Conservation (phyloP, 2,113 vertebrate genomes). For the Hiodon tergisus region DNA sequence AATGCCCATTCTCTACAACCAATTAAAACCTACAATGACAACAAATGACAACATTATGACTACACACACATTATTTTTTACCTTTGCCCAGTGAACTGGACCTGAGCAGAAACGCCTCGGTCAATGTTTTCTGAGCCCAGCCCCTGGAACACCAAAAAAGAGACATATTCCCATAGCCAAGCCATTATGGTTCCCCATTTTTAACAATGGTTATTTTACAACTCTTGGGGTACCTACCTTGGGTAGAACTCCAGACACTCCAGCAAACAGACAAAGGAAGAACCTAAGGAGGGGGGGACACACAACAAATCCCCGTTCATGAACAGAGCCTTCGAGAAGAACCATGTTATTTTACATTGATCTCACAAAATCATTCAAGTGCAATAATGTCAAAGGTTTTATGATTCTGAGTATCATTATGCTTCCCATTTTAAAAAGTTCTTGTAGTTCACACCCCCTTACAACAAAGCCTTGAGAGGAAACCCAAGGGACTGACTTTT, state of each 20-base stretch:
- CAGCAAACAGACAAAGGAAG: conserved; percentile 91
- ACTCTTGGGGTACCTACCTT: conserved; percentile 61
- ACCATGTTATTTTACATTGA: too few relatives aligned
- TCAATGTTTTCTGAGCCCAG: conserved; percentile 62
- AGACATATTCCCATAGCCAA: not conserved
- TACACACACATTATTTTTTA: conserved; percentile 37
- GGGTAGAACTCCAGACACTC: conserved; percentile 70
- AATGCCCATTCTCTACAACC: too few relatives aligned
- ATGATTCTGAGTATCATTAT: too few relatives aligned
- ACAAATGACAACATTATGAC: too few relatives aligned
- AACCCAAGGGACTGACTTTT: conserved; percentile 72
- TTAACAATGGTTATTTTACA: not conserved
- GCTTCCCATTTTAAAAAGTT: not conserved
- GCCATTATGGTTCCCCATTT: not conserved
- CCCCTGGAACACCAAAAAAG: conserved; percentile 55
- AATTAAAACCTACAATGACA: too few relatives aligned
- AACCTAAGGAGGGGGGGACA: conserved; percentile 64
- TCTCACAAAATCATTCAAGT: too few relatives aligned
- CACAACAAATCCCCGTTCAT: not conserved
- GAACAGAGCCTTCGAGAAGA: too few relatives aligned
- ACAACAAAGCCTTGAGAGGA: not conserved
- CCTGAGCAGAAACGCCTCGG: conserved; percentile 56
- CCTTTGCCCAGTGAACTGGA: conserved; percentile 78
- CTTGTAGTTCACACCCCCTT: not conserved
- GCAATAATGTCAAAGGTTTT: too few relatives aligned